Evolutionary conservation across 2,797 vertebrate species (phyloP), one percentile per base, ranked within the genome.

Genomic region (Thripadectes ignobilis): DNA sequence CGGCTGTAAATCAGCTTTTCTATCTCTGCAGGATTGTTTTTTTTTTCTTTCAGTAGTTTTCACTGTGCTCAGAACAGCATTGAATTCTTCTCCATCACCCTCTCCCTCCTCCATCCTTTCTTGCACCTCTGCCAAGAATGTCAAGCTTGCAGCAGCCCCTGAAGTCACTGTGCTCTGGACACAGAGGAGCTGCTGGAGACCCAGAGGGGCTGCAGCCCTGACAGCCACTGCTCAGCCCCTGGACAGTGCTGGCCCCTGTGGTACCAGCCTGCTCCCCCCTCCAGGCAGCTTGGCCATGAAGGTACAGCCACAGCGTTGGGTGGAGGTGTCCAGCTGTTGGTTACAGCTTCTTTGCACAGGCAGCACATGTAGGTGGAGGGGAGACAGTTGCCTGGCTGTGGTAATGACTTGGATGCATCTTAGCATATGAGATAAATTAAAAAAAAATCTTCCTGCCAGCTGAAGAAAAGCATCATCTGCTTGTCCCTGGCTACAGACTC

Each of bases 1-100:
- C 7, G 2, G 66, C 73, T 87, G 66, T 94, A 89, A 92, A 93
- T 93, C 90, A 83, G 65, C 74, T 93, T 85, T 83, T 77, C 85
- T 77, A 85, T 68, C 38, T 74, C 79, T 74, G 73, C 61, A 59
- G 57, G 65, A 71, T 73, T 89, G 39, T 11, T 45, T 45, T 45
- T 66, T 92, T 92, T 92, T 84, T 51, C 59, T 79, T 91, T 71
- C 61, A 74, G 5, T 77, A 71, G 61, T 88, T 85, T 86, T 77
- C 57, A 49, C 49, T 61, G 41, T 1, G 4, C 68, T 89, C 63
- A 39, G 43, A 86, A 61, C 72, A 80, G 80, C 83, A 61, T 26
- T 62, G 59, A 51, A 90, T 80, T 71, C 63, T 69, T 52, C 48
- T 81, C 46, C 59, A 77, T 68, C 62, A 45, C 6, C 14, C 4